Conservation (phyloP, 2,113 vertebrate species). For the Nesoenas mayeri region DNA sequence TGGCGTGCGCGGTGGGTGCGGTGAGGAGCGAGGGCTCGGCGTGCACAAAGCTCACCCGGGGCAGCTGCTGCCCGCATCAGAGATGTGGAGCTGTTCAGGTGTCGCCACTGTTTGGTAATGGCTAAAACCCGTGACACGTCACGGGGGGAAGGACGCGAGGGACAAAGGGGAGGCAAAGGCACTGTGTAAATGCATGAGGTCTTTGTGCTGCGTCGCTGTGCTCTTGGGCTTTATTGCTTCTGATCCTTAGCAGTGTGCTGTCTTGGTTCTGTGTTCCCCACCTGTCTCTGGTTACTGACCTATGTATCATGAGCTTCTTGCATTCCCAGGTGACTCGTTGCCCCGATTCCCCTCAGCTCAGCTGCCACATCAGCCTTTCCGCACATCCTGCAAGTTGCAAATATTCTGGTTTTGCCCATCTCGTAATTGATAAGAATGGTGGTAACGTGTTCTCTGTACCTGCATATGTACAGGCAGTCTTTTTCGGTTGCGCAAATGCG, state of each 20-base stretch:
- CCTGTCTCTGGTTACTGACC: not conserved
- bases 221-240: not conserved
- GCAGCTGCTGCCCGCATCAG: not conserved
- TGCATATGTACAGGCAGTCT: not conserved
- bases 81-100: not conserved
- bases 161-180: not conserved
- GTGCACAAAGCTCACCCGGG: not conserved
- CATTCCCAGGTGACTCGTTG: not conserved
- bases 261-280: not conserved
- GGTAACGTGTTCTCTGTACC: not conserved
- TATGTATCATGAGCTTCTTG: not conserved
- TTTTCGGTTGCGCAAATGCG: not conserved
- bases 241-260: not conserved
- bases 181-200: fast-evolving
- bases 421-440: fast-evolving
- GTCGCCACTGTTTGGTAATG: not conserved
- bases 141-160: not conserved
- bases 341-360: not conserved
- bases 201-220: not conserved
- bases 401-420: too few species aligned
- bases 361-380: not conserved
- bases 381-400: not conserved
- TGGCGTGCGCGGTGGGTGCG: too few species aligned
- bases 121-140: not conserved
- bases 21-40: too few species aligned